phyloP scores from a whole-genome alignment of 2,797 vertebrate genomes.

The Pelobates cultripes region DNA sequence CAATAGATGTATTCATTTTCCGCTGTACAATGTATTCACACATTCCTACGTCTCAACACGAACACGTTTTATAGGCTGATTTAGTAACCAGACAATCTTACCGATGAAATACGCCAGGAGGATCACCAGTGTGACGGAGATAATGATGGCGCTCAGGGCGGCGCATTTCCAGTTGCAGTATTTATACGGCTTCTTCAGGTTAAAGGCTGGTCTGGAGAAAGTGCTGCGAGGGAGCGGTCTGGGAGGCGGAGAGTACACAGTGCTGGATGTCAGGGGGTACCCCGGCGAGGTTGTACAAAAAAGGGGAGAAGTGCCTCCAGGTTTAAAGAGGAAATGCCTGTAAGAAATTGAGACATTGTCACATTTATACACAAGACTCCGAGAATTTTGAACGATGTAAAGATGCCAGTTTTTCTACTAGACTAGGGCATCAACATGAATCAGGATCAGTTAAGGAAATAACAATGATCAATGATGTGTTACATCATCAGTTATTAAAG shows the following conservation, averaged over 20 bases:
- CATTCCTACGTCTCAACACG: too few species aligned
- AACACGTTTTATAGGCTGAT: too few species aligned
- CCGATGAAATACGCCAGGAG: conserved; percentile 97
- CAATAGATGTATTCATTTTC: too few species aligned
- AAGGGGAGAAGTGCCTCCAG: conserved; percentile 95
- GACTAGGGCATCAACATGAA: too few species aligned
- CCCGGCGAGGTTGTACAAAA: conserved; percentile 96
- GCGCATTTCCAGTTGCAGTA: conserved; percentile 99
- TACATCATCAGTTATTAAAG: too few species aligned
- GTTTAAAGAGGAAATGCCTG: conserved; percentile 99
- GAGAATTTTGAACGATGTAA: not conserved
- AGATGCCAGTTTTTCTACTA: not conserved
- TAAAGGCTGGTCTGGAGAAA: conserved; percentile 94
- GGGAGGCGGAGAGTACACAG: conserved; percentile 96
- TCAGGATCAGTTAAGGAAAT: too few species aligned
- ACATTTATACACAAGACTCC: not conserved
- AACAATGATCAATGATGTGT: too few species aligned
- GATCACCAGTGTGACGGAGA: conserved; percentile 91
- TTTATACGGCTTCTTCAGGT: conserved; percentile 94
- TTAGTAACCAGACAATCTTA: conserved; percentile 67
- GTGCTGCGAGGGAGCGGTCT: conserved; percentile 94
- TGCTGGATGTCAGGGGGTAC: conserved; percentile 98
- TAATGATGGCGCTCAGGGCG: conserved; percentile 93
- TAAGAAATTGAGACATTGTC: conserved; percentile 53
- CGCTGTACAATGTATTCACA: too few species aligned